Evolutionary conservation across 2,888 invertebrate genomes (phyloP), one percentile per base, ranked within the genome.

Genomic region (Drosophila infuscata): DNA sequence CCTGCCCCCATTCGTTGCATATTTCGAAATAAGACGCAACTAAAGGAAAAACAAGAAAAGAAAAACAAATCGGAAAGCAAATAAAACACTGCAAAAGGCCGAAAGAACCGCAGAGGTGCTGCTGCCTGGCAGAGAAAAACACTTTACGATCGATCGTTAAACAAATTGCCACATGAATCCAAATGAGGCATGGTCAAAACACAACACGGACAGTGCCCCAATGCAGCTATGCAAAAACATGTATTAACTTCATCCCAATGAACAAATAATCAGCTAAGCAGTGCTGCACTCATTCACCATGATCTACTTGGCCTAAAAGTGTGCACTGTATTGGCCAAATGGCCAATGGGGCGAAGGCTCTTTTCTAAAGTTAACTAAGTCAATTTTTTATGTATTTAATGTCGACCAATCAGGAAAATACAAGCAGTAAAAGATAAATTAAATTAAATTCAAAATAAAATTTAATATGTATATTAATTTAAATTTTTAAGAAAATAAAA

Each of bases 61-160:
- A 63, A 58, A 41, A 82, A 43, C 41, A 82, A 81, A 81, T 71
- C 66, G 54, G 60, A 81, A 70, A 46, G 67, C 63, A 70, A 70
- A 73, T 51, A 54, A 58, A 70, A 64, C 46, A 76, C 62, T 54
- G 48, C 38, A 38, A 58, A 63, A 67, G 46, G 48, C 65, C 11
- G 54, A 38, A 38, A 46, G 46, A 51, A 35, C 64, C 62, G 30
- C 72, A 68, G 83, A 83, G 83, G 83, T 81, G 75, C 70, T 79
- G 72, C 74, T 35, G 59, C 60, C 79, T 46, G 64, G 63, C 65
- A 46, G 46, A 46, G 46, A 76, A 79, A 72, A 68, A 35, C 86
- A 81, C 83, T 91, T 92, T 91, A 92, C 88, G 92, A 92, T 91
- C 88, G 85, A 87, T 91, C 91, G 88, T 91, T 88, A 91, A 92